These are phyloP conservation scores for Thalassarche chlororhynchos DNA, from an alignment of 2,113 vertebrate species.

Conservation along the genomic window DNA sequence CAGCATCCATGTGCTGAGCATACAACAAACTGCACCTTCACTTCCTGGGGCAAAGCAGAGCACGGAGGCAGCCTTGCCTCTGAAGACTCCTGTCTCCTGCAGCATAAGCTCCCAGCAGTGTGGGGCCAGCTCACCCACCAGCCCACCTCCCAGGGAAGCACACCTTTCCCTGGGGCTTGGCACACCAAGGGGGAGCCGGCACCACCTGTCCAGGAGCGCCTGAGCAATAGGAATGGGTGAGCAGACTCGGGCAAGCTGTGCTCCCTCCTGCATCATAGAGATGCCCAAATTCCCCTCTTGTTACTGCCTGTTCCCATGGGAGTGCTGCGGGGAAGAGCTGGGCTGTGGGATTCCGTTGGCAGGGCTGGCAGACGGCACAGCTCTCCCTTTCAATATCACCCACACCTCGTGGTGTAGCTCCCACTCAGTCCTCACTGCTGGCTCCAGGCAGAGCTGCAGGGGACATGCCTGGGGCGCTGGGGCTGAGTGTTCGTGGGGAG, in stretches of 20 bases:
- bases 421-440: not conserved
- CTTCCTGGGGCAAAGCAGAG: not conserved
- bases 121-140: not conserved
- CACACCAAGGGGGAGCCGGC: not conserved
- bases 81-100: not conserved
- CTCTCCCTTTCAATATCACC: not conserved
- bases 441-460: not conserved
- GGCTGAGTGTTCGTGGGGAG: fast-evolving
- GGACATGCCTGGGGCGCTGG: fast-evolving
- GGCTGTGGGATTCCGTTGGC: not conserved
- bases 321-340: not conserved
- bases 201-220: not conserved
- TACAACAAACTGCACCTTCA: not conserved
- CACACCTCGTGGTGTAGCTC: not conserved
- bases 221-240: not conserved
- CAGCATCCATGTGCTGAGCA: fast-evolving
- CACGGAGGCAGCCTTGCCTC: not conserved
- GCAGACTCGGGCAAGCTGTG: not conserved
- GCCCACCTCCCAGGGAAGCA: not conserved
- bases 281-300: fast-evolving
- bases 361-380: not conserved
- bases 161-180: not conserved
- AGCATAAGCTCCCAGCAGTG: not conserved
- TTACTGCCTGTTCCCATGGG: not conserved
- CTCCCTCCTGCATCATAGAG: fast-evolving